These are phyloP conservation scores for Urophycis tenuis DNA, from an alignment of 2,797 vertebrate species.

Conservation along the genomic window DNA sequence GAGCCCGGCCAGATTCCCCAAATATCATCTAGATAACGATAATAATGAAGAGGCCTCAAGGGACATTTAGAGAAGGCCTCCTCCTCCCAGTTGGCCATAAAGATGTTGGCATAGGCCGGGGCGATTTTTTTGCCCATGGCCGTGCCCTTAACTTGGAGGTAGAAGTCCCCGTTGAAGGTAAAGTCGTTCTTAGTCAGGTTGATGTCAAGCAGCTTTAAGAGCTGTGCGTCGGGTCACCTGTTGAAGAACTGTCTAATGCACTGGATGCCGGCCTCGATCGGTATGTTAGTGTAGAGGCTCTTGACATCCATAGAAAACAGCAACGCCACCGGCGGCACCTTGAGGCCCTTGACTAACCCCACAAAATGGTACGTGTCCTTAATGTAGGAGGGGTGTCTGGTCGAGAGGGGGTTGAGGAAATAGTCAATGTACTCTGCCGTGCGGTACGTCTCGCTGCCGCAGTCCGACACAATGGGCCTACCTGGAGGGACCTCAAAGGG, in stretches of 20 bases:
- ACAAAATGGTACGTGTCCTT: background rate
- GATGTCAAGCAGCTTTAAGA: slow-evolving; percentile 19
- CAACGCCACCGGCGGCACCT: too few relatives aligned
- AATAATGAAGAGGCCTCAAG: background rate
- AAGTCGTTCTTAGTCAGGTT: slow-evolving; percentile 23
- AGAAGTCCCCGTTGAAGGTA: background rate
- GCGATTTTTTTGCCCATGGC: slow-evolving; percentile 27
- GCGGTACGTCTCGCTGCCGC: background rate
- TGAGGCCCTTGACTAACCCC: background rate
- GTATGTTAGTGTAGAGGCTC: background rate
- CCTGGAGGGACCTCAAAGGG: background rate
- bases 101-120: slow-evolving; percentile 23
- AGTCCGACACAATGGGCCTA: background rate
- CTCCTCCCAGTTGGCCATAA: slow-evolving; percentile 15
- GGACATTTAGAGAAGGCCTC: background rate
- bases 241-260: background rate
- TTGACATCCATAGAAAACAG: too few relatives aligned
- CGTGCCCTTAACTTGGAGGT: background rate
- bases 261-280: slow-evolving; percentile 14
- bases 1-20: slow-evolving; percentile 5
- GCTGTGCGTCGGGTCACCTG: background rate
- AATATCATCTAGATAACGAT: slow-evolving; percentile 25
- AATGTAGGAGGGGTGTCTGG: too few relatives aligned
- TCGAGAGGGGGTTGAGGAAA: background rate
- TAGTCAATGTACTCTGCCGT: background rate